Percentiles rank a stretch among this genome's conserved stretches.
Conservation (phyloP, 2,113 vertebrate species). For the Sula dactylatra region DNA sequence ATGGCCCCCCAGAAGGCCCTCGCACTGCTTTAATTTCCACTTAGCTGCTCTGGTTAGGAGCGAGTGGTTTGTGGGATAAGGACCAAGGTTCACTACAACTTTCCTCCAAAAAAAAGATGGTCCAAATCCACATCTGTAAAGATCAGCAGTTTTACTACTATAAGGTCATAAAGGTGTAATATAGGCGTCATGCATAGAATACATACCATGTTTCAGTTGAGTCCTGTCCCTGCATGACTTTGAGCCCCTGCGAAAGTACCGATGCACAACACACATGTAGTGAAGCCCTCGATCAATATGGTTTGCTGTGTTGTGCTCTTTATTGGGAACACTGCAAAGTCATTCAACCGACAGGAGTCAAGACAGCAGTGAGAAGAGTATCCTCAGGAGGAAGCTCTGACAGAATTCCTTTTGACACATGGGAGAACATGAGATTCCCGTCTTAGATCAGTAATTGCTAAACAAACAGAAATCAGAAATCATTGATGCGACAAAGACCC, state of each 20-base stretch:
- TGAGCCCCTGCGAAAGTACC: background rate
- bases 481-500: slow-evolving; percentile 24
- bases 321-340: background rate
- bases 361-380: slow-evolving; percentile 40
- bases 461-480: slow-evolving; percentile 66
- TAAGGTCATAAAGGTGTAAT: slow-evolving; percentile 39
- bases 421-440: slow-evolving; percentile 34
- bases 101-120: background rate
- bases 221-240: slow-evolving; percentile 41
- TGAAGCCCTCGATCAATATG: background rate
- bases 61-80: background rate
- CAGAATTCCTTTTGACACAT: slow-evolving; percentile 34
- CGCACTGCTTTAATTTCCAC: background rate
- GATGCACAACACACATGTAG: background rate
- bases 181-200: slow-evolving; percentile 48
- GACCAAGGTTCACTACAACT: background rate
- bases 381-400: slow-evolving; percentile 51
- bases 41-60: background rate
- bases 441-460: slow-evolving; percentile 50
- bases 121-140: slow-evolving; percentile 32
- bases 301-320: background rate
- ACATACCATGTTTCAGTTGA: background rate
- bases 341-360: slow-evolving; percentile 26
- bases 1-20: background rate
- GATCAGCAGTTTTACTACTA: slow-evolving; percentile 18